Evolutionary conservation across 2,888 invertebrate genomes (phyloP), one percentile per base, ranked within the genome.

Genomic region (Diarsia dahlii): DNA sequence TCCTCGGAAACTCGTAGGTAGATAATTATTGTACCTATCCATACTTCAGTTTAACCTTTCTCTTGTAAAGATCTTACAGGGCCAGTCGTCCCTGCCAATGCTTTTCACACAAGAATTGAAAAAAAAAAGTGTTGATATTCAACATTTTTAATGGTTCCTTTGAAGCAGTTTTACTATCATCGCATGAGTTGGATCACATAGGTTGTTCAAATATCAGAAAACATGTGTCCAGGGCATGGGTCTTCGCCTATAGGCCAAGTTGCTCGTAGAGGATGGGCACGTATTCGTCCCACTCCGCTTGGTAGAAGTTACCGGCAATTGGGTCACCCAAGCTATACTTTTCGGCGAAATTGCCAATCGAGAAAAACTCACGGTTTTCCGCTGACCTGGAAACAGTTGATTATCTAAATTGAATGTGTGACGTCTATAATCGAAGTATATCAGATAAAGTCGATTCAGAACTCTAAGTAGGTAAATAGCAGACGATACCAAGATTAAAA

Each of bases 251-350:
- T 64, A 84, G 90, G 58, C 94, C 95, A 3, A 96, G 92, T 83
- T 96, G 95, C 76, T 96, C 93, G 92, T 96, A 95, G 2, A 97
- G 90, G 3, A 95, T 88, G 1, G 97, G 98, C 15, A 98, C 98
- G 89, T 98, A 98, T 87, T 98, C 98, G 90, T 99, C 98, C 92
- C 97, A 98, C 88, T 98, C 96, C 0, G 98, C 98, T 92, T 98
- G 97, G 92, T 97, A 99, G 92, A 98, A 97, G 91, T 98, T 99
- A 23, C 98, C 98, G 77, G 98, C 98, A 70, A 98, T 92, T 0
- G 98, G 98, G 68, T 97, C 95, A 3, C 97, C 98, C 13, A 99
- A 95, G 15, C 97, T 97, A 93, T 98, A 98, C 89, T 98, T 98
- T 64, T 96, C 90, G 0, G 98, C 98, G 91, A 98, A 98, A 28